These are phyloP conservation scores for Rhadinocentrus ornatus DNA, from an alignment of 2,797 vertebrate species.

Conservation along the genomic window DNA sequence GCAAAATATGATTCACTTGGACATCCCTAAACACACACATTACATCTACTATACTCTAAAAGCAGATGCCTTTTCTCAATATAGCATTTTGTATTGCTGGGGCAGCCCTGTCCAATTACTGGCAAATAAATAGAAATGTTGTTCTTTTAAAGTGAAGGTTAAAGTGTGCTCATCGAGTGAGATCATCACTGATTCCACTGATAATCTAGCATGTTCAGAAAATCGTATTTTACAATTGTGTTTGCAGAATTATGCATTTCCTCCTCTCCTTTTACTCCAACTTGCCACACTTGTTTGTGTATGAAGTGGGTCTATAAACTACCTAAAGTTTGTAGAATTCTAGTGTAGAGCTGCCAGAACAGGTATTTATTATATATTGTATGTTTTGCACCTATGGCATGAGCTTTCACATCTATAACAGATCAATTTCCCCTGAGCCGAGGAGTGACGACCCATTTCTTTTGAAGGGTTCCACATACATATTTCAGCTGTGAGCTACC, in stretches of 20 bases:
- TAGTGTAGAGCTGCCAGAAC: slow-evolving; percentile 35
- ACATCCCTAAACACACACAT: slow-evolving; percentile 42
- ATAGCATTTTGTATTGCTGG: slow-evolving; percentile 19
- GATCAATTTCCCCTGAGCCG: slow-evolving; percentile 61
- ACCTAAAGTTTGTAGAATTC: slow-evolving; percentile 36
- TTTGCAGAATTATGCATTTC: slow-evolving; percentile 50
- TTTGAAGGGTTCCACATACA: slow-evolving; percentile 60
- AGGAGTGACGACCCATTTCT: slow-evolving; percentile 55
- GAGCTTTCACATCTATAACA: slow-evolving; percentile 59
- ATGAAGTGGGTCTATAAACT: slow-evolving; percentile 49
- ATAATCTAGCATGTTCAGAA: slow-evolving; percentile 45
- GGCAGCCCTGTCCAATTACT: slow-evolving; percentile 40
- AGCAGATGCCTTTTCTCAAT: slow-evolving; percentile 14
- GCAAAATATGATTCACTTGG: slow-evolving; percentile 51
- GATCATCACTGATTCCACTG: slow-evolving; percentile 49
- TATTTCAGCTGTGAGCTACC: slow-evolving; percentile 59
- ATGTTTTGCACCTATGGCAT: slow-evolving; percentile 48
- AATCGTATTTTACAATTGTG: slow-evolving; percentile 31
- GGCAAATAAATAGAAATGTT: slow-evolving; percentile 32
- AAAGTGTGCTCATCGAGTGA: too few species aligned
- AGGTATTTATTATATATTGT: slow-evolving; percentile 44
- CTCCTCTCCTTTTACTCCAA: slow-evolving; percentile 40
- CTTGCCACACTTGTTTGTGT: slow-evolving; percentile 59
- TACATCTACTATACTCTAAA: slow-evolving; percentile 12
- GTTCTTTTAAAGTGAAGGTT: slow-evolving; percentile 38